phyloP scores from a whole-genome alignment of 2,797 vertebrate species.

The Danio albolineatus region DNA sequence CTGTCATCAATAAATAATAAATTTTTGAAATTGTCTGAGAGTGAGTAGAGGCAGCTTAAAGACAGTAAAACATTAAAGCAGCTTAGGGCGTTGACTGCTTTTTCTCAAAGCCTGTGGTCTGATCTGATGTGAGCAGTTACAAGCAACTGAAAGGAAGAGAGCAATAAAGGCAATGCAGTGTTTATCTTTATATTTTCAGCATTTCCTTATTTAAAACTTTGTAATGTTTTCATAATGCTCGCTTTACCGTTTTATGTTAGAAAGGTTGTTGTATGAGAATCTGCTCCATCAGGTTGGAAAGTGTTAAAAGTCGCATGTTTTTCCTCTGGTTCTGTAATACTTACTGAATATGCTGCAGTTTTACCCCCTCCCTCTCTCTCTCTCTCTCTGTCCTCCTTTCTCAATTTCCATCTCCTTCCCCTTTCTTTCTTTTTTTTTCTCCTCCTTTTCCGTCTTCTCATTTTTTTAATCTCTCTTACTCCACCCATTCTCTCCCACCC shows the following conservation, averaged over 20 bases:
- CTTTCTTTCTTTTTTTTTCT: constrained; percentile 58
- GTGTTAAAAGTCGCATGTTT: constrained; percentile 26
- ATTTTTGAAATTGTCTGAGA: neutral
- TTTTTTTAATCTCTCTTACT: constrained; percentile 20
- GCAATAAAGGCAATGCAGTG: neutral
- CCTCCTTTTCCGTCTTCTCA: constrained; percentile 32
- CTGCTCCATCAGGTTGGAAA: neutral
- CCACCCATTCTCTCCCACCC: constrained; percentile 57
- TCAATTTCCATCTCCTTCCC: no score
- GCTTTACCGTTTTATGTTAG: neutral
- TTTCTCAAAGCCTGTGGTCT: constrained; percentile 11
- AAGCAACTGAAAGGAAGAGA: neutral
- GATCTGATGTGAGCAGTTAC: neutral
- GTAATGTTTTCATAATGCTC: neutral
- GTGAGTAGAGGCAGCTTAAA: neutral
- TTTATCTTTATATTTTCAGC: neutral
- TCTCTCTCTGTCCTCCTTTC: constrained; percentile 42
- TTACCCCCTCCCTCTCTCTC: neutral
- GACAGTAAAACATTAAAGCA: neutral
- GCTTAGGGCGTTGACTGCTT: constrained; percentile 10
- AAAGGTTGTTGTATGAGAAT: neutral
- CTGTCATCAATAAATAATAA: neutral
- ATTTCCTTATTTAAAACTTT: neutral
- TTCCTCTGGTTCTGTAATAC: constrained; percentile 20
- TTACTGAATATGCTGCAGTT: constrained; percentile 62